Evolutionary conservation across 2,113 vertebrate genomes (phyloP).

Genomic region (Eublepharis macularius): DNA sequence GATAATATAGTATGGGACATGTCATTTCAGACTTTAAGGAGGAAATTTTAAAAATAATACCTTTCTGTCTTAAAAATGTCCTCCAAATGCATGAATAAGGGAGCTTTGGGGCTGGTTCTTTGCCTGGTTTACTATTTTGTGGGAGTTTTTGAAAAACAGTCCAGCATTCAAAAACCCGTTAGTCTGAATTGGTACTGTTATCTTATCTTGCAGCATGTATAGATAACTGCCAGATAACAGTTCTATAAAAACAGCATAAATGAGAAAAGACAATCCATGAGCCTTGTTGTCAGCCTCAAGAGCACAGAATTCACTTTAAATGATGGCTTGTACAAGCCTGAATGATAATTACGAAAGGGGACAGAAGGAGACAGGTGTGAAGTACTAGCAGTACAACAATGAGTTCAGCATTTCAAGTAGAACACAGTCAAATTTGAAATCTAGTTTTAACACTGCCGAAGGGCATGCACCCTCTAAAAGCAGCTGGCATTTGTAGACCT

Average conservation of each 20-base stretch:
- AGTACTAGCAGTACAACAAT: neutral
- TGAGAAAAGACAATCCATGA: fast-evolving
- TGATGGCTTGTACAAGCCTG: neutral
- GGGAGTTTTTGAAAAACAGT: neutral
- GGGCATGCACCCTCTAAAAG: neutral
- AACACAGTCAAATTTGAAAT: neutral
- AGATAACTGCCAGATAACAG: neutral
- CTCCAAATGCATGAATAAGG: neutral
- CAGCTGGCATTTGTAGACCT: neutral
- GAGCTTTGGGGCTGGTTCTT: neutral
- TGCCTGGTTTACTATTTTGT: neutral
- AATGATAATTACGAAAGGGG: neutral
- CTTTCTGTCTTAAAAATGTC: neutral
- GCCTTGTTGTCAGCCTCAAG: neutral
- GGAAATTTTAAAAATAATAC: neutral
- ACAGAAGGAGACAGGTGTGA: neutral
- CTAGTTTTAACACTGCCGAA: neutral
- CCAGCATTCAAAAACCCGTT: neutral
- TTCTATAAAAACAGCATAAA: neutral
- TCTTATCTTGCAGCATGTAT: neutral
- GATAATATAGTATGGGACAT: neutral
- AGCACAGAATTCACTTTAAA: neutral
- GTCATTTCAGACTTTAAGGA: neutral
- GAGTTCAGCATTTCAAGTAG: neutral
- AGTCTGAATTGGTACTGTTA: neutral